Evolutionary conservation across 2,888 invertebrate genomes (phyloP).

Genomic region (Acronicta aceris): DNA sequence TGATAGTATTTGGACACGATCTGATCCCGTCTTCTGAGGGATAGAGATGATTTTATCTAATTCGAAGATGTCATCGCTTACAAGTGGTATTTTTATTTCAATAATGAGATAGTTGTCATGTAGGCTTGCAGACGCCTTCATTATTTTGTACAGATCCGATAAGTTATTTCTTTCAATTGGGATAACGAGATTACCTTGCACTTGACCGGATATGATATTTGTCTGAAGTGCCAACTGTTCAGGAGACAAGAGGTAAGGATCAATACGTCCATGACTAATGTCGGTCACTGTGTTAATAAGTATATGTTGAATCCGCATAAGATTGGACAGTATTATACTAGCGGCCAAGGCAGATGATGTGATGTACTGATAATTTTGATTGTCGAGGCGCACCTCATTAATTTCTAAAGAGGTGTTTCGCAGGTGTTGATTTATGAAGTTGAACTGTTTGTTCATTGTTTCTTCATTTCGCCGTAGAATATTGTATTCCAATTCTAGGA

Average conservation of each 20-base stretch:
- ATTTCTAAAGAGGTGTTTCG: background rate
- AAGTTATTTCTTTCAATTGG: constrained; percentile 2
- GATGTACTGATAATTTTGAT: too few relatives aligned
- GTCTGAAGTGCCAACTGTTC: constrained; percentile 3
- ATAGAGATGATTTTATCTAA: background rate
- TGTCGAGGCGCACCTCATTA: background rate
- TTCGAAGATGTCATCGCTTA: background rate
- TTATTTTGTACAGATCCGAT: background rate
- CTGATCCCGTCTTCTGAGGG: too few relatives aligned
- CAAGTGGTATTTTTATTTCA: constrained; percentile 2
- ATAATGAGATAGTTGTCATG: constrained; percentile 5
- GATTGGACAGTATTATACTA: background rate
- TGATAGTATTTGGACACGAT: background rate
- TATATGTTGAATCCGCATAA: background rate
- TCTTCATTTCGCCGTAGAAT: too few relatives aligned
- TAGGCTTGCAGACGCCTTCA: background rate
- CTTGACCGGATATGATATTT: constrained; percentile 5
- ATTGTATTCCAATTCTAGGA: too few relatives aligned
- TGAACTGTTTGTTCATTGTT: background rate
- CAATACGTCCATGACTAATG: constrained; percentile 1
- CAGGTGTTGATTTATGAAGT: background rate
- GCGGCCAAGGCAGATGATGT: too few relatives aligned
- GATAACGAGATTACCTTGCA: constrained; percentile 1
- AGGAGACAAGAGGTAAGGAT: constrained; percentile 4
- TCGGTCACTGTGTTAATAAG: constrained; percentile 2